phyloP scores from a whole-genome alignment of 2,797 vertebrate genomes.

The Falco naumanni region DNA sequence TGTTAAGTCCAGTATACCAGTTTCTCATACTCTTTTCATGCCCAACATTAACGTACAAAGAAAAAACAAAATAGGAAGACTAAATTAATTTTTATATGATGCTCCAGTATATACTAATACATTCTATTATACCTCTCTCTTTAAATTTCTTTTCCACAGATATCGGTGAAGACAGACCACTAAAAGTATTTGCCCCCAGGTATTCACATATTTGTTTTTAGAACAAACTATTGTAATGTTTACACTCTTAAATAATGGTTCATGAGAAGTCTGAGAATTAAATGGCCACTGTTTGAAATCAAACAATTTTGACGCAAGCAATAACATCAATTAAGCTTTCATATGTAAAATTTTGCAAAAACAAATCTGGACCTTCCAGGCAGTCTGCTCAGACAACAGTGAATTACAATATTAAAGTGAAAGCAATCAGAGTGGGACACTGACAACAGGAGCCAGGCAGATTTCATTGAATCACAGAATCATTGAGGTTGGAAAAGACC shows the following conservation, averaged over 20 bases:
- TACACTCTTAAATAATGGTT: background rate
- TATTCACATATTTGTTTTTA: background rate
- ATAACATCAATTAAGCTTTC: background rate
- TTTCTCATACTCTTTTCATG: background rate
- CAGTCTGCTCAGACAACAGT: background rate
- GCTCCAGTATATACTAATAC: background rate
- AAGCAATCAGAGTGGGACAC: background rate
- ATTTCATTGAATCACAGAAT: background rate
- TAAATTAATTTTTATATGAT: background rate
- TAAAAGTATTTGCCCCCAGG: background rate
- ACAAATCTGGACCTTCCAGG: background rate
- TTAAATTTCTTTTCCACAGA: background rate
- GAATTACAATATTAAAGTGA: background rate
- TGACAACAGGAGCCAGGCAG: background rate
- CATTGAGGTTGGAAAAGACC: no score
- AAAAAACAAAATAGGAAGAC: background rate
- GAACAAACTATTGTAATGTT: background rate
- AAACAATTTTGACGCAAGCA: background rate
- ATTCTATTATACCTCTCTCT: background rate
- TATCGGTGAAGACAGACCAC: background rate
- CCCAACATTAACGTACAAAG: background rate
- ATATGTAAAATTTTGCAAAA: background rate
- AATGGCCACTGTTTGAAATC: background rate
- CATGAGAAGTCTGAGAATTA: background rate
- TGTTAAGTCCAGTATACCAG: background rate